Evolutionary conservation across 2,797 vertebrate genomes (phyloP).

Genomic region (Molossus molossus): DNA sequence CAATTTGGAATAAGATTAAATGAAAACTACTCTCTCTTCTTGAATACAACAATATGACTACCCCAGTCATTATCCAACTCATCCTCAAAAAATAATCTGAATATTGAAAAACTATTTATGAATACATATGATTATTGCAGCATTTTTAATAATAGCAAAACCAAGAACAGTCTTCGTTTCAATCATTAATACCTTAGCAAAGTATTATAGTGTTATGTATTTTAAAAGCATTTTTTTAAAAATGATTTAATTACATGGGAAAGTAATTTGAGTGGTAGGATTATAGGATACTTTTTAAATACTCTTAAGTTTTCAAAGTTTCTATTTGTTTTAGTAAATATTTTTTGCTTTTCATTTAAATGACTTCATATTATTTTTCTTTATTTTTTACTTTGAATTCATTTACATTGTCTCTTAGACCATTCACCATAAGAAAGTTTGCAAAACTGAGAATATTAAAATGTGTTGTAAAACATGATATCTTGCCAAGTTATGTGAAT

Average conservation of each 20-base stretch:
- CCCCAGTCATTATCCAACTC: neutral
- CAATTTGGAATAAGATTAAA: neutral
- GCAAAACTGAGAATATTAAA: conserved; percentile 11
- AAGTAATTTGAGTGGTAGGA: conserved; percentile 9
- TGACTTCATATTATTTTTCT: neutral
- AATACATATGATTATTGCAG: neutral
- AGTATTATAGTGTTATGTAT: neutral
- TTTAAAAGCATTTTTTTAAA: neutral
- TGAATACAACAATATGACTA: neutral
- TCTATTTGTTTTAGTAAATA: conserved; percentile 4
- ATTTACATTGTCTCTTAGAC: neutral
- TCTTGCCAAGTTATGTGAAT: conserved; percentile 9
- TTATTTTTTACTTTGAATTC: conserved; percentile 34
- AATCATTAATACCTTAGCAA: neutral
- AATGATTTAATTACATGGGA: neutral
- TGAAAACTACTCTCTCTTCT: neutral
- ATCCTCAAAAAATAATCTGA: neutral
- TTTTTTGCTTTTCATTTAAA: conserved; percentile 47
- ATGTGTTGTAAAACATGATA: neutral
- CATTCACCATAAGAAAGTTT: neutral
- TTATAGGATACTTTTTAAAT: neutral
- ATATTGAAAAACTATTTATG: neutral
- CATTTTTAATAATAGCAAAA: conserved; percentile 40
- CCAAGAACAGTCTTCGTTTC: neutral
- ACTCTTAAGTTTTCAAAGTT: conserved; percentile 30